Evolutionary conservation across 2,888 invertebrate genomes (phyloP), one percentile per base, ranked within the genome.

Genomic region (Caenorhabditis sulstoni): DNA sequence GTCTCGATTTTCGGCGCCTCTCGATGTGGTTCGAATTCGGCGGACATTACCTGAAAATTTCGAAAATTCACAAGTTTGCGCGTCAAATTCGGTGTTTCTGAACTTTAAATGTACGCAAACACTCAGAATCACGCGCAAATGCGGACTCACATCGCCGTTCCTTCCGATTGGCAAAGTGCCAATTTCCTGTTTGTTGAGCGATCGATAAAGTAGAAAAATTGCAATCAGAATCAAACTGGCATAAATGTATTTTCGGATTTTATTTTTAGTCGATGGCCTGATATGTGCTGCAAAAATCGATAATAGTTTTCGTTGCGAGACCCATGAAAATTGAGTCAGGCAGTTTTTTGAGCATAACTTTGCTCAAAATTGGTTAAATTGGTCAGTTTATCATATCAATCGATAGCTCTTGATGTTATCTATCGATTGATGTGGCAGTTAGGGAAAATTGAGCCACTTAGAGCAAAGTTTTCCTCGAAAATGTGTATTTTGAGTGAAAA

Each of bases 181-280:
- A n/a, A 8, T 37, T 0, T 59, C 35, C 23, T 57, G 47, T 23
- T 59, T 66, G 39, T 70, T 71, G 18, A 78, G 16, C 9, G 66
- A 55, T 45, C 78, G 65, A 44, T 71, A 71, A 1, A 78, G 55
- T 0, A 78, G 45, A 14, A 71, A 78, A 35, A 78, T 66, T n/a
- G 71, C 66, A 11, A 71, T 29, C n/a, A 71, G 3, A 11, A 78
- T 44, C 8, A 83, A 53, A 14, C 70, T 18, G 44, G 79, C 79
- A 61, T 88, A 88, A 16, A 88, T 68, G 55, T 85, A 87, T 58
- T 84, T 85, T n/a, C 88, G 79, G 16, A 86, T 62, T 14, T 75
- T 70, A 65, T 73, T 65, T 22, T 80, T 76, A 11, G 64, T 79
- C 18, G 73, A 73, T 14, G 81, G 82, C 5, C 80, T 74, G 57